phyloP scores from a whole-genome alignment of 2,888 invertebrate genomes.

The Notodonta dromedarius region DNA sequence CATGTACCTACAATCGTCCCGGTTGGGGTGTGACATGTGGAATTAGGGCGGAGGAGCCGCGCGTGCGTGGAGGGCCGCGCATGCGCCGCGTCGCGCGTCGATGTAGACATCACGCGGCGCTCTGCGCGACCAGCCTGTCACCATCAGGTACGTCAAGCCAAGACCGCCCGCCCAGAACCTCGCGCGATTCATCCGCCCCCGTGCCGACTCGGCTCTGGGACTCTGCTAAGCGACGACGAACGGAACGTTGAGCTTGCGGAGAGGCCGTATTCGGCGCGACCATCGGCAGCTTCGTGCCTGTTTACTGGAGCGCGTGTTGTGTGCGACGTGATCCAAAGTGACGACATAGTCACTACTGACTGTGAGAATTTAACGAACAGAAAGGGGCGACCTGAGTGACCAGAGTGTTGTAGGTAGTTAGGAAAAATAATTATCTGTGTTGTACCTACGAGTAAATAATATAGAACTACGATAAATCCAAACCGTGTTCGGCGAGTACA shows the following conservation, averaged over 20 bases:
- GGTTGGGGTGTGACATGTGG: neutral
- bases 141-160: slow-evolving; percentile 24
- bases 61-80: slow-evolving; percentile 32
- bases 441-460: too few species aligned
- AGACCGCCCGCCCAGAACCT: neutral
- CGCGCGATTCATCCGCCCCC: neutral
- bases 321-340: neutral
- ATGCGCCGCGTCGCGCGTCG: slow-evolving; percentile 38
- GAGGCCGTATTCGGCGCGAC: too few species aligned
- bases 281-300: too few species aligned
- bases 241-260: too few species aligned
- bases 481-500: too few species aligned
- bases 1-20: neutral
- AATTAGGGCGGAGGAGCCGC: slow-evolving; percentile 11
- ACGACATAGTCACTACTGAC: neutral
- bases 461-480: too few species aligned
- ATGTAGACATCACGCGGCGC: slow-evolving; percentile 31
- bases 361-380: too few species aligned
- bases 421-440: too few species aligned
- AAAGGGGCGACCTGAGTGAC: too few species aligned
- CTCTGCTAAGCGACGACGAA: too few species aligned
- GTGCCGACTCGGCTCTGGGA: neutral
- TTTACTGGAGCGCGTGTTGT: neutral
- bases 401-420: too few species aligned
- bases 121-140: slow-evolving; percentile 36